Evolutionary conservation across 2,888 invertebrate species (phyloP).

Genomic region (Megalurothrips usitatus): DNA sequence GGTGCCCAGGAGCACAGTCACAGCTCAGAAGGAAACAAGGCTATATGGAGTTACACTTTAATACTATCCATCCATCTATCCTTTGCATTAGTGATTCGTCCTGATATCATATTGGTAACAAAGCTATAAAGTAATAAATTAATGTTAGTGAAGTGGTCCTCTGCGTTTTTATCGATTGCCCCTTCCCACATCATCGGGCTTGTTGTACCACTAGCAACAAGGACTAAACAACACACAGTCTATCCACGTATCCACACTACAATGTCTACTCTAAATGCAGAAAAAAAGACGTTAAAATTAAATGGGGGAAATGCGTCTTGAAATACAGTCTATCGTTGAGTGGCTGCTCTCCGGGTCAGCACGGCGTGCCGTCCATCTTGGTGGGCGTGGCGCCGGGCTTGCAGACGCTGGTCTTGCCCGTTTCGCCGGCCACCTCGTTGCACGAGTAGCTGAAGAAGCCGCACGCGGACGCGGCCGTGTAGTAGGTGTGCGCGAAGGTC

Average conservation of each 20-base stretch:
- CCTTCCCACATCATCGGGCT: background rate
- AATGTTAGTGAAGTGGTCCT: background rate
- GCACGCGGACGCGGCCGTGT: constrained; percentile 80
- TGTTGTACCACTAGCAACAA: background rate
- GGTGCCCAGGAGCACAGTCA: background rate
- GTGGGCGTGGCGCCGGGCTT: constrained; percentile 68
- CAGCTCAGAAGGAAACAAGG: background rate
- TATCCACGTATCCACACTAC: background rate
- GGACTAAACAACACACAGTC: background rate
- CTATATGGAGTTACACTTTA: no score
- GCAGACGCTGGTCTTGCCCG: constrained; percentile 74
- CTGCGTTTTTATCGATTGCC: background rate
- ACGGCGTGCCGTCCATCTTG: constrained; percentile 67
- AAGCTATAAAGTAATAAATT: constrained; percentile 10
- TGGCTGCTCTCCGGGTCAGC: constrained; percentile 28
- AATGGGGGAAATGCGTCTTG: background rate
- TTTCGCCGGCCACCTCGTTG: constrained; percentile 70
- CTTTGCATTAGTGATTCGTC: background rate
- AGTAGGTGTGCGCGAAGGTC: constrained; percentile 72
- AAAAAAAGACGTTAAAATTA: background rate
- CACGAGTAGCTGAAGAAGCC: constrained; percentile 84
- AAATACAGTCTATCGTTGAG: background rate
- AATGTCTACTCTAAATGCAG: no score
- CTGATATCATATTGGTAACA: constrained; percentile 4
- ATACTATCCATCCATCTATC: background rate